Evolutionary conservation across 1,140 invertebrate species (phyloP).

Genomic region (Hylaeus anthracinus): DNA sequence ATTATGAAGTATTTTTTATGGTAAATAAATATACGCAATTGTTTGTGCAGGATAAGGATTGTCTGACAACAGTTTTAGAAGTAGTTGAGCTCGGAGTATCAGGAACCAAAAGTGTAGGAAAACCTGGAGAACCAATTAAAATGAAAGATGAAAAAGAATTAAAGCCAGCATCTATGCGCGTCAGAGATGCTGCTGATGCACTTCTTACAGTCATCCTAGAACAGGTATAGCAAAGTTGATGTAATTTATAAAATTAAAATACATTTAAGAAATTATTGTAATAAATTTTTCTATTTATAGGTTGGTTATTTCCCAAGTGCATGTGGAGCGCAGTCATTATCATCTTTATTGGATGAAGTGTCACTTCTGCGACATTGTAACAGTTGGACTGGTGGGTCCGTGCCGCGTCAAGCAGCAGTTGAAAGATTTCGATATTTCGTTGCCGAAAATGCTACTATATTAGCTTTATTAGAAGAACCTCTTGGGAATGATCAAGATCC

Average conservation of each 20-base stretch:
- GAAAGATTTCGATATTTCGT: constrained; percentile 94
- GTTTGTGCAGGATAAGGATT: constrained; percentile 89
- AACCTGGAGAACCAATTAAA: constrained; percentile 92
- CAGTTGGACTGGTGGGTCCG: constrained; percentile 80
- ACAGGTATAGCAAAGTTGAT: constrained; percentile 83
- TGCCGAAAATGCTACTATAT: constrained; percentile 92
- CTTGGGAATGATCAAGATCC: constrained; percentile 90
- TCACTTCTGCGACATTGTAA: constrained; percentile 91
- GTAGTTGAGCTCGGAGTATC: constrained; percentile 99
- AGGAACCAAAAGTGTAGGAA: constrained; percentile 93
- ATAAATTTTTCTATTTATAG: constrained; percentile 72
- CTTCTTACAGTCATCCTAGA: constrained; percentile 94
- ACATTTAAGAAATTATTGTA: background rate
- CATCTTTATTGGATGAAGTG: constrained; percentile 94
- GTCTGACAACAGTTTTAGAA: constrained; percentile 95
- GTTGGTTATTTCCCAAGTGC: constrained; percentile 91
- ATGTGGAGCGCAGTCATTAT: constrained; percentile 91
- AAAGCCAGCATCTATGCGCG: constrained; percentile 97
- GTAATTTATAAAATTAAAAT: background rate
- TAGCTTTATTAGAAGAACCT: constrained; percentile 95
- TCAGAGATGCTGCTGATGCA: constrained; percentile 96
- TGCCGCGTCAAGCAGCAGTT: constrained; percentile 82
- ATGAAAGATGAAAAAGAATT: constrained; percentile 98
- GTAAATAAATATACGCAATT: constrained; percentile 4
- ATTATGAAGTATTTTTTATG: background rate